Percentiles rank a stretch among this genome's conserved stretches.
These are phyloP conservation scores for Perca flavescens DNA, from an alignment of 2,113 vertebrate species.

Conservation along the genomic window DNA sequence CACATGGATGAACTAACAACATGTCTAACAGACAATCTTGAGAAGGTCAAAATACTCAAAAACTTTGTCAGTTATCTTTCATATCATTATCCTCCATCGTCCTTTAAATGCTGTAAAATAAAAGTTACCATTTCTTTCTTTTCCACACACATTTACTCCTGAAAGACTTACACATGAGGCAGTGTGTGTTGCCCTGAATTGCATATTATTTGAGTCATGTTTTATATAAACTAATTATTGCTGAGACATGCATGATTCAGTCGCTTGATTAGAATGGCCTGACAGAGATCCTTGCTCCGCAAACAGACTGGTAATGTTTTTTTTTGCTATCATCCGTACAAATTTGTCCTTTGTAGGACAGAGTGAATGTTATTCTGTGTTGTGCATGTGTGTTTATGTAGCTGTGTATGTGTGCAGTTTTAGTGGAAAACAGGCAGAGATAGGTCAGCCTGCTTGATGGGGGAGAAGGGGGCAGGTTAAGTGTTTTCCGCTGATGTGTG, in stretches of 20 bases:
- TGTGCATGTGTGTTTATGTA: background rate
- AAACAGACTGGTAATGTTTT: conserved; percentile 40
- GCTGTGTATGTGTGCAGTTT: conserved; percentile 25
- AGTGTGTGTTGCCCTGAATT: conserved; percentile 16
- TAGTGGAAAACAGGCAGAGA: conserved; percentile 53
- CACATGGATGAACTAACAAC: background rate
- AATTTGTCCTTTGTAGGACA: conserved; percentile 53
- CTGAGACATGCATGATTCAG: conserved; percentile 66
- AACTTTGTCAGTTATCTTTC: background rate
- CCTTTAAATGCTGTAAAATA: background rate
- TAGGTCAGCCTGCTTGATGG: conserved; percentile 43
- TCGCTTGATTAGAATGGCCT: conserved; percentile 67
- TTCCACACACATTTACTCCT: background rate
- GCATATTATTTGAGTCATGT: conserved; percentile 64
- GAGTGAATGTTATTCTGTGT: conserved; percentile 11
- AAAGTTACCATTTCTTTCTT: background rate
- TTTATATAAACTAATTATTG: conserved; percentile 74
- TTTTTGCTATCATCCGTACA: conserved; percentile 68
- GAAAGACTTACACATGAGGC: background rate
- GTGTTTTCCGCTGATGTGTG: conserved; percentile 85
- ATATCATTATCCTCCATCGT: background rate
- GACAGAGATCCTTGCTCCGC: conserved; percentile 57
- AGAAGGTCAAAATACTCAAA: background rate
- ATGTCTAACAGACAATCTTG: background rate
- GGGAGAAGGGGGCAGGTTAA: conserved; percentile 44